These are phyloP conservation scores for Pentamera pediparva DNA, from an alignment of 53 echinoderm and acorn worm species.

Conservation along the genomic window DNA sequence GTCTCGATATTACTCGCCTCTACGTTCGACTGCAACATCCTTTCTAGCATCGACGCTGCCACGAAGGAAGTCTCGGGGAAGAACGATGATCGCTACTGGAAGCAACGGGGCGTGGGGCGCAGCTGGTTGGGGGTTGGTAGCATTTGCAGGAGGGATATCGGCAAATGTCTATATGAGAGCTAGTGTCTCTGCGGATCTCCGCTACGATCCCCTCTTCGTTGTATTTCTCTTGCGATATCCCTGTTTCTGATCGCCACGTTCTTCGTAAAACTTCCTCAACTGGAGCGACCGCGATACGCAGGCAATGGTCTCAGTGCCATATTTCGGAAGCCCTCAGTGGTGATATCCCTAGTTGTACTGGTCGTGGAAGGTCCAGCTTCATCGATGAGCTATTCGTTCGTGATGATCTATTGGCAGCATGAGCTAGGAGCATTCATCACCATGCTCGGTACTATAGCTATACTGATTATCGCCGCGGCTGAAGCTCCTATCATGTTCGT, in stretches of 20 bases:
- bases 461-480: slow-evolving; percentile 53
- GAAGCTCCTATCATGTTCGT: slow-evolving; percentile 77
- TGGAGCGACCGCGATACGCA: slow-evolving; percentile 25
- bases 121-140: slow-evolving; percentile 70
- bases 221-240: slow-evolving; percentile 47
- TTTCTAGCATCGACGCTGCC: slow-evolving; percentile 33
- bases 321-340: neutral
- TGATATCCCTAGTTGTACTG: slow-evolving; percentile 26
- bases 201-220: slow-evolving; percentile 57
- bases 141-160: slow-evolving; percentile 55
- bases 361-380: slow-evolving; percentile 55
- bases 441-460: slow-evolving; percentile 64
- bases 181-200: slow-evolving; percentile 1
- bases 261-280: slow-evolving; percentile 51
- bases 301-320: slow-evolving; percentile 2
- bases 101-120: slow-evolving; percentile 84
- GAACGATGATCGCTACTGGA: slow-evolving; percentile 51
- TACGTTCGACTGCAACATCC: slow-evolving; percentile 47
- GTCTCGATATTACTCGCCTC: too few relatives aligned
- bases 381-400: slow-evolving; percentile 49
- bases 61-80: slow-evolving; percentile 39
- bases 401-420: slow-evolving; percentile 62
- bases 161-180: slow-evolving; percentile 40
- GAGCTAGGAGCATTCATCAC: slow-evolving; percentile 58
- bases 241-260: slow-evolving; percentile 11